phyloP scores from a whole-genome alignment of 2,797 vertebrate genomes.

The Aulostomus chinensis region DNA sequence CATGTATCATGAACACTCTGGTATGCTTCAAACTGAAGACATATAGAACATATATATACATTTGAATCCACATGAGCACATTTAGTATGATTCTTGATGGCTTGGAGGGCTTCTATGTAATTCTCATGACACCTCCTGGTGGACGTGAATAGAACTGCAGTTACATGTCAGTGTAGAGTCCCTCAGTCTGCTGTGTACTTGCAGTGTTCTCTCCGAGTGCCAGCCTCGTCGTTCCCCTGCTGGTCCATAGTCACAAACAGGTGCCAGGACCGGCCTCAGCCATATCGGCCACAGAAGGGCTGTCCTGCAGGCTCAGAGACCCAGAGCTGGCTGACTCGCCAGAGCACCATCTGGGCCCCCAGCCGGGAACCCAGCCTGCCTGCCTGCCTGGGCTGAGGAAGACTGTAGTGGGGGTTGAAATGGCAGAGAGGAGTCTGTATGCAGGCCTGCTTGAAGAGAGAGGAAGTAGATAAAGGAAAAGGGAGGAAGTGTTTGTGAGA shows the following conservation, averaged over 20 bases:
- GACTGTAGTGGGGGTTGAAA: slow-evolving; percentile 37
- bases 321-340: slow-evolving; percentile 71
- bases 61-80: no score
- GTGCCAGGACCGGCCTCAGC: slow-evolving; percentile 75
- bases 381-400: slow-evolving; percentile 40
- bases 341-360: slow-evolving; percentile 76
- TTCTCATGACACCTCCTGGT: slow-evolving; percentile 48
- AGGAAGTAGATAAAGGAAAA: slow-evolving; percentile 41
- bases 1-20: no score
- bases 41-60: no score
- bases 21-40: no score
- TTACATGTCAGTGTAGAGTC: slow-evolving; percentile 43
- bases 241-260: slow-evolving; percentile 71
- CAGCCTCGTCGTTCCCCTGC: slow-evolving; percentile 69
- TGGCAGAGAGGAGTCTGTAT: slow-evolving; percentile 12
- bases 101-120: background rate
- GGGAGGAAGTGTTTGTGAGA: slow-evolving; percentile 8
- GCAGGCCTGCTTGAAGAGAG: slow-evolving; percentile 29
- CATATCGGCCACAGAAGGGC: slow-evolving; percentile 83
- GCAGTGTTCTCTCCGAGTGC: slow-evolving; percentile 60
- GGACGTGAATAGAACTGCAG: slow-evolving; percentile 29
- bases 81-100: no score
- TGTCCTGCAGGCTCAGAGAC: slow-evolving; percentile 73
- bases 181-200: slow-evolving; percentile 67
- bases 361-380: slow-evolving; percentile 69